Evolutionary conservation across 2,113 vertebrate species (phyloP).

Genomic region (Pogona vitticeps): DNA sequence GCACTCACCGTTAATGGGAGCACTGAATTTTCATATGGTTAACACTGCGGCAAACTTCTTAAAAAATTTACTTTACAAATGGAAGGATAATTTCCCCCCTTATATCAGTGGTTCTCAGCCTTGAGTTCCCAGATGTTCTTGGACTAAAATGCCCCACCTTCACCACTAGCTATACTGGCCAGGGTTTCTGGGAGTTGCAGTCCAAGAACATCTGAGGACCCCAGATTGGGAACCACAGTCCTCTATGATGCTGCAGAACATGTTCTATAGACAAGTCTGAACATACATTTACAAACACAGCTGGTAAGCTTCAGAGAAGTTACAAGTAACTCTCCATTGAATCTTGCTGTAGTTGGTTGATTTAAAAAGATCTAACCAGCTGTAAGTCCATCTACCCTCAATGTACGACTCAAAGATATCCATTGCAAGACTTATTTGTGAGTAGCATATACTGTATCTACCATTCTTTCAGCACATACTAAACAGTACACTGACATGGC

Average conservation of each 20-base stretch:
- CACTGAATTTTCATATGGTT: slow-evolving; percentile 63
- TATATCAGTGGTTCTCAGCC: too few species aligned
- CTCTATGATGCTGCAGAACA: slow-evolving; percentile 57
- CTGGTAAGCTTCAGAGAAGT: slow-evolving; percentile 18
- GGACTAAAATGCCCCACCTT: background rate
- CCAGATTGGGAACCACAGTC: slow-evolving; percentile 48
- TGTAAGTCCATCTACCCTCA: too few species aligned
- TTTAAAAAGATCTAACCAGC: background rate
- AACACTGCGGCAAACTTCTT: slow-evolving; percentile 62
- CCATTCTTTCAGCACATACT: background rate
- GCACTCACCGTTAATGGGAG: slow-evolving; percentile 56
- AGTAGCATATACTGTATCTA: too few species aligned
- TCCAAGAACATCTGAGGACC: too few species aligned
- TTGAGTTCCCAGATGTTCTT: background rate
- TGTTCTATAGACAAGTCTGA: slow-evolving; percentile 67
- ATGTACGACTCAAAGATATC: background rate
- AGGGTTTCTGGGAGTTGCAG: too few species aligned
- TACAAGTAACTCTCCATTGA: background rate
- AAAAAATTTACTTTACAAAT: too few species aligned
- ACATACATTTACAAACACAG: slow-evolving; percentile 70
- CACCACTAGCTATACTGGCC: background rate
- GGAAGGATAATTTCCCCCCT: too few species aligned
- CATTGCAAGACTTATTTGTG: background rate
- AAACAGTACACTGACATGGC: background rate
- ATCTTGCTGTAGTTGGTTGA: background rate